phyloP scores from a whole-genome alignment of 2,888 invertebrate species.

The Germaria angustata region DNA sequence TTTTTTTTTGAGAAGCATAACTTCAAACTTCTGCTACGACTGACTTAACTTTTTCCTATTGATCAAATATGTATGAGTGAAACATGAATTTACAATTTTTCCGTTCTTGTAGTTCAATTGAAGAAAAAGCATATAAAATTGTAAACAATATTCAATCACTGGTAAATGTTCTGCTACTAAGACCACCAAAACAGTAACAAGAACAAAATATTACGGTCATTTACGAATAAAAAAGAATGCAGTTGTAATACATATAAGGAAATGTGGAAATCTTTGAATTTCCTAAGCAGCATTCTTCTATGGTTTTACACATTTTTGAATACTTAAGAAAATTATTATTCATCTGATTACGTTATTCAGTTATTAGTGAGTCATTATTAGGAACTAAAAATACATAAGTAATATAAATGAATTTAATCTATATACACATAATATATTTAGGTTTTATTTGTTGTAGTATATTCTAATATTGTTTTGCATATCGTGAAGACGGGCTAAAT shows the following conservation, averaged over 20 bases:
- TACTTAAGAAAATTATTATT: neutral
- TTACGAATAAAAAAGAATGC: neutral
- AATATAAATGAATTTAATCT: too few species aligned
- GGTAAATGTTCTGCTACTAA: constrained; percentile 3
- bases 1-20: constrained; percentile 12
- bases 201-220: constrained; percentile 3
- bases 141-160: constrained; percentile 37
- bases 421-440: too few species aligned
- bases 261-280: neutral
- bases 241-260: neutral
- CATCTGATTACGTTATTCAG: neutral
- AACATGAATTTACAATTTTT: constrained; percentile 52
- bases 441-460: too few species aligned
- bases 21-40: constrained; percentile 10
- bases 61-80: constrained; percentile 56
- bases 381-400: too few species aligned
- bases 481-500: too few species aligned
- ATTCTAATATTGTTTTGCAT: too few species aligned
- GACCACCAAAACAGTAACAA: constrained; percentile 52
- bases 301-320: neutral
- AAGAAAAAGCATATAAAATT: constrained; percentile 2
- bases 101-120: neutral
- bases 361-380: neutral
- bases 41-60: constrained; percentile 40
- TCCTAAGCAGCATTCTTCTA: neutral